These are phyloP conservation scores for Pinctada fucata DNA, from an alignment of 2,888 invertebrate species.

Conservation along the genomic window DNA sequence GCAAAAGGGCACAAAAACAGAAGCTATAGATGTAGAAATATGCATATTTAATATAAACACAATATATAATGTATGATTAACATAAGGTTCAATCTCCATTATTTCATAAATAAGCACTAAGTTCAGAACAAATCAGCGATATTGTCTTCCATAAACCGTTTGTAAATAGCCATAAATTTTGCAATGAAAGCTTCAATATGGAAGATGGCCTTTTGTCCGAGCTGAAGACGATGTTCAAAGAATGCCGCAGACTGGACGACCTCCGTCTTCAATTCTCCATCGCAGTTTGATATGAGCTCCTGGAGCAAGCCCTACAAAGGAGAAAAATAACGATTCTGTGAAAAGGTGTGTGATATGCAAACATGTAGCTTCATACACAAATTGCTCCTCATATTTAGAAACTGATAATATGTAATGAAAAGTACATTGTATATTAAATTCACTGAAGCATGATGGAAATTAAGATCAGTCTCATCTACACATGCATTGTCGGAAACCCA, in stretches of 20 bases:
- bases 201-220: conserved; percentile 95
- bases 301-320: conserved; percentile 83
- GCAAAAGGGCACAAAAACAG: too few species aligned
- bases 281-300: conserved; percentile 92
- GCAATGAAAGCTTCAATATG: conserved; percentile 98
- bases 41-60: too few species aligned
- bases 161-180: conserved; percentile 96
- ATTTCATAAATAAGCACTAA: neutral
- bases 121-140: conserved; percentile 72
- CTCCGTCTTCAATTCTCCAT: conserved; percentile 90
- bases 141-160: conserved; percentile 87
- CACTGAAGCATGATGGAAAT: too few species aligned
- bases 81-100: too few species aligned
- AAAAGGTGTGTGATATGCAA: neutral
- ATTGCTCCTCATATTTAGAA: too few species aligned
- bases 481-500: too few species aligned
- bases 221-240: conserved; percentile 94
- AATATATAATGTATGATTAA: too few species aligned
- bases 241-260: conserved; percentile 90
- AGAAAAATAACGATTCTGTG: neutral
- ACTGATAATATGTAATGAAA: too few species aligned
- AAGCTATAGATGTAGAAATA: too few species aligned
- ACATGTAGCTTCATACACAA: neutral
- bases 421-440: too few species aligned
- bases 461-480: too few species aligned